A percentile compares a stretch with the other conserved stretches of the same genome.
These are phyloP conservation scores for Ichneumoninae sp. DNA, from an alignment of 2,888 invertebrate species.

Conservation along the genomic window DNA sequence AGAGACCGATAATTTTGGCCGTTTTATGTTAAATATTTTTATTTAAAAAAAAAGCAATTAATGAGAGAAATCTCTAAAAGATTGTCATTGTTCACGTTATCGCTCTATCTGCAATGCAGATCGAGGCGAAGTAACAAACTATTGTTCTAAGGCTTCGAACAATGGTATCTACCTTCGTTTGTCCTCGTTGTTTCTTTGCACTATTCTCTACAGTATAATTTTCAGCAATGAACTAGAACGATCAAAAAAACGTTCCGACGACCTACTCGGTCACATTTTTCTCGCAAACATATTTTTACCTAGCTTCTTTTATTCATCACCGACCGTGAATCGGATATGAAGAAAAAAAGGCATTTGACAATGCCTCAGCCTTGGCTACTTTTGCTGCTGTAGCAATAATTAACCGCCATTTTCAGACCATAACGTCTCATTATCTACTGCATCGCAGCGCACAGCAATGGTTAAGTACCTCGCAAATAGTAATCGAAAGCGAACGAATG, in stretches of 20 bases:
- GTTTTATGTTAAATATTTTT: background rate
- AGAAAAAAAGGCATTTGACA: background rate
- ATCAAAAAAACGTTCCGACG: background rate
- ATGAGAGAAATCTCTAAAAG: background rate
- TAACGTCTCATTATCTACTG: constrained; percentile 8
- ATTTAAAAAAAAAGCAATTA: background rate
- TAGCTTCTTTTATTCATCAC: background rate
- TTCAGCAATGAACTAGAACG: background rate
- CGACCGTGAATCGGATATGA: too few species aligned
- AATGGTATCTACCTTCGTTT: background rate
- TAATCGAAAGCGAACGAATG: constrained; percentile 6
- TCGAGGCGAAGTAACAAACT: background rate
- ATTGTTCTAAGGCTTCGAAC: background rate
- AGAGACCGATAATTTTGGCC: background rate
- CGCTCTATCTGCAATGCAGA: background rate
- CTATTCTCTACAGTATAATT: background rate
- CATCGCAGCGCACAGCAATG: background rate
- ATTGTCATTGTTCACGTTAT: background rate
- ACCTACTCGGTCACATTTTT: background rate
- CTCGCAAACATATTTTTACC: background rate
- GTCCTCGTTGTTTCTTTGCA: background rate
- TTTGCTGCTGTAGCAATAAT: constrained; percentile 21
- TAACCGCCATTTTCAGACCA: background rate
- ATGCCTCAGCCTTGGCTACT: background rate
- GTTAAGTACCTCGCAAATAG: background rate